phyloP scores from a whole-genome alignment of 2,113 vertebrate genomes.

The Xiphophorus hellerii region DNA sequence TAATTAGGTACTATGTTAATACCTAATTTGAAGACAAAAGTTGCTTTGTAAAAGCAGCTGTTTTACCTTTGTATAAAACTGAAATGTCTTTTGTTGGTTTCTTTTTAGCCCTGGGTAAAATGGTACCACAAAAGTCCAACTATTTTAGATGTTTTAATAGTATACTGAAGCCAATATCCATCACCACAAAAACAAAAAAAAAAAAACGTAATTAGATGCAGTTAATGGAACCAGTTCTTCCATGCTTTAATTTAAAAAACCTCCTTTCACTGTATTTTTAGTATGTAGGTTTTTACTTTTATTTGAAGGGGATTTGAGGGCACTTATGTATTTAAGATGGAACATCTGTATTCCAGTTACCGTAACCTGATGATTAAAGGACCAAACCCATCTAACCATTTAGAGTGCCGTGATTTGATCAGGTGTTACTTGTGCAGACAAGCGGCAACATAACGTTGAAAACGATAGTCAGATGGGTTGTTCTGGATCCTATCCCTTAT shows the following conservation, averaged over 20 bases:
- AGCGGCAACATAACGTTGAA: slow-evolving; percentile 19
- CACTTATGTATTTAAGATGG: slow-evolving; percentile 13
- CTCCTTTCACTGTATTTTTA: too few species aligned
- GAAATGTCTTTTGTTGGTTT: too few species aligned
- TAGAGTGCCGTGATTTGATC: slow-evolving; percentile 44
- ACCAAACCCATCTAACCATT: slow-evolving; percentile 50
- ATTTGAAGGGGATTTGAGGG: slow-evolving; percentile 28
- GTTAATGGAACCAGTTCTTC: background rate
- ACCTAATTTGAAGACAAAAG: too few species aligned
- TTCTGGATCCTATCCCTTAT: slow-evolving; percentile 49
- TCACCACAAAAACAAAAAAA: background rate
- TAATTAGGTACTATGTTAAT: too few species aligned
- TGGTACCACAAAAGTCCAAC: too few species aligned
- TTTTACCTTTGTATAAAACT: too few species aligned
- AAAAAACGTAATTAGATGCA: background rate
- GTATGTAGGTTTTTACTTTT: background rate
- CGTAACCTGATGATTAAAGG: slow-evolving; percentile 51
- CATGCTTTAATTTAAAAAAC: background rate
- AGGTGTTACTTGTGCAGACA: slow-evolving; percentile 51
- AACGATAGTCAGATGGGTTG: slow-evolving; percentile 25
- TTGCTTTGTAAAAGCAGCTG: too few species aligned
- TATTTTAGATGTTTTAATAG: too few species aligned
- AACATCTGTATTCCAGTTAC: slow-evolving; percentile 61
- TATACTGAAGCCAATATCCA: background rate
- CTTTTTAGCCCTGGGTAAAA: too few species aligned